phyloP scores from a whole-genome alignment of 2,113 vertebrate genomes.

The Pelecanus crispus region DNA sequence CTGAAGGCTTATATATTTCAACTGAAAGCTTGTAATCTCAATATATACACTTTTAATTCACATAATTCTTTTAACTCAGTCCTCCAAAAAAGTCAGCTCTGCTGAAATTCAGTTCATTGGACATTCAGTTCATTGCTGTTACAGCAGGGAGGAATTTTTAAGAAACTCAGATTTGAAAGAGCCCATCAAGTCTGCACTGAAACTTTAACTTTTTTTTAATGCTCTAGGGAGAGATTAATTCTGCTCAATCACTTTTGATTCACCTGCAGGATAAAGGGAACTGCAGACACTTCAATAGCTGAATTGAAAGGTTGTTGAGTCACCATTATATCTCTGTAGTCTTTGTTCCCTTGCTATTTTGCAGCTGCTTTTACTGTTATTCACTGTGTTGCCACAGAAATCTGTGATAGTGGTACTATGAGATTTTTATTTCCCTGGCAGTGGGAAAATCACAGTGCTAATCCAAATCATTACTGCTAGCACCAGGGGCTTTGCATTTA shows the following conservation, averaged over 20 bases:
- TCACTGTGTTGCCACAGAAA: slow-evolving; percentile 1
- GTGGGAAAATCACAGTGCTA: neutral
- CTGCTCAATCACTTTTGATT: slow-evolving; percentile 47
- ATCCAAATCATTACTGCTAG: neutral
- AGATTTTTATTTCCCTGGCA: slow-evolving; percentile 20
- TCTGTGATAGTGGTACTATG: neutral
- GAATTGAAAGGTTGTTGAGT: slow-evolving; percentile 35
- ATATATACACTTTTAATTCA: neutral
- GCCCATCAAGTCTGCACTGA: neutral
- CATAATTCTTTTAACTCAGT: neutral
- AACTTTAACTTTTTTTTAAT: neutral
- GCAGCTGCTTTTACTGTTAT: slow-evolving; percentile 19
- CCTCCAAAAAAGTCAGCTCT: neutral
- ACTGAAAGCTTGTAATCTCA: neutral
- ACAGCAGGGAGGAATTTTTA: neutral
- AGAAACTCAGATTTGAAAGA: slow-evolving; percentile 14
- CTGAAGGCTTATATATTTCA: neutral
- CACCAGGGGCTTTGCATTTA: neutral
- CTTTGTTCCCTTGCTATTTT: slow-evolving; percentile 39
- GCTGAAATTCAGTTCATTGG: neutral
- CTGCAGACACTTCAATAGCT: slow-evolving; percentile 3
- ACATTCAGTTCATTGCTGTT: neutral
- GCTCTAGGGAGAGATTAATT: slow-evolving; percentile 30
- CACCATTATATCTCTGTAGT: neutral
- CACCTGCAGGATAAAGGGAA: slow-evolving; percentile 15